Evolutionary conservation across 2,888 invertebrate genomes (phyloP).

Genomic region (Conistra vaccinii): DNA sequence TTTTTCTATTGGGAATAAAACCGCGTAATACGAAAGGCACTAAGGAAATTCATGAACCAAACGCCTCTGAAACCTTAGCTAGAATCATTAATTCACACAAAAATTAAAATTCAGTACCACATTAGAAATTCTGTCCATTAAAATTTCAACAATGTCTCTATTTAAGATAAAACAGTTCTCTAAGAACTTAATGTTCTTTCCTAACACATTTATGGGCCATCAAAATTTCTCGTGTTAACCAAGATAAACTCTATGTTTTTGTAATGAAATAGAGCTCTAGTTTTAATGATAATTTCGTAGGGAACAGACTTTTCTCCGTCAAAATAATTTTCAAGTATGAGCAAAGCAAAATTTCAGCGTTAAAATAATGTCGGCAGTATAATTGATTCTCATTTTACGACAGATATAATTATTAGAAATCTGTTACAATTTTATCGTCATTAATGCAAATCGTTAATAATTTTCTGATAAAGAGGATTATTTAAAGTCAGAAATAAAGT

Average conservation of each 20-base stretch:
- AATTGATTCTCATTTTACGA: background rate
- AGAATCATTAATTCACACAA: conserved; percentile 32
- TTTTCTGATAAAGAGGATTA: background rate
- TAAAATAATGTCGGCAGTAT: background rate
- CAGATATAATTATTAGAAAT: background rate
- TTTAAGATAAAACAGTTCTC: conserved; percentile 53
- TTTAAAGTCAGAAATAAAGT: no score
- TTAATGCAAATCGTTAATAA: background rate
- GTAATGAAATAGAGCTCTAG: conserved; percentile 2
- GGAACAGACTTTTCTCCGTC: background rate
- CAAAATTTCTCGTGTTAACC: conserved; percentile 41
- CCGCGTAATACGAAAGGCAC: background rate
- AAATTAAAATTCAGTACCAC: conserved; percentile 55
- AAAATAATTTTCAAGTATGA: background rate
- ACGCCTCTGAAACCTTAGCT: background rate
- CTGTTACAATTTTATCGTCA: background rate
- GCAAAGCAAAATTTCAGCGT: background rate
- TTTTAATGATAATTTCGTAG: background rate
- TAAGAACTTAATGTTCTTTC: conserved; percentile 57
- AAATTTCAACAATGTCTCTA: conserved; percentile 56
- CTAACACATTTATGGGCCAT: conserved; percentile 58
- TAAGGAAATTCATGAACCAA: background rate
- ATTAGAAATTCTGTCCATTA: conserved; percentile 55
- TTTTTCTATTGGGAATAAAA: background rate
- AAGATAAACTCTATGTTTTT: conserved; percentile 35